These are phyloP conservation scores for Heliothis virescens DNA, from an alignment of 1,140 invertebrate species.

Conservation along the genomic window DNA sequence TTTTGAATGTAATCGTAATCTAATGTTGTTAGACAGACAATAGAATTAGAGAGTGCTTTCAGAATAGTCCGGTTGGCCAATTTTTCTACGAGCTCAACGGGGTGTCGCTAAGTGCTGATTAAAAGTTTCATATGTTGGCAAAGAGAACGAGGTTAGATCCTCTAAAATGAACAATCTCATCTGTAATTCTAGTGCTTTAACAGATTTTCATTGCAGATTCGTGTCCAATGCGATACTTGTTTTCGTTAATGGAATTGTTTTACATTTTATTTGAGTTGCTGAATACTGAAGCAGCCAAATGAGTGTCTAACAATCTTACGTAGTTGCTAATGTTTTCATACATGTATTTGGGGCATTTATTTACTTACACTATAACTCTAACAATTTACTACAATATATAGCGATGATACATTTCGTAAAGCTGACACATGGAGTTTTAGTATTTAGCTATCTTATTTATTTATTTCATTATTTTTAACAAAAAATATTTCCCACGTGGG, in stretches of 20 bases:
- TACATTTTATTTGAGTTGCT: neutral
- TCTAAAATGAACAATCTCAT: constrained; percentile 33
- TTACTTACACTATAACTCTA: too few species aligned
- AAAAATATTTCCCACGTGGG: neutral
- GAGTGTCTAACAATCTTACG: neutral
- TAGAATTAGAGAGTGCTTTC: constrained; percentile 49
- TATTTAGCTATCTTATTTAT: too few species aligned
- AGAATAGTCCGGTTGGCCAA: constrained; percentile 53
- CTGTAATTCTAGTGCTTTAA: constrained; percentile 35
- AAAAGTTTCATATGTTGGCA: constrained; percentile 77
- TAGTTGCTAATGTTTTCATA: too few species aligned
- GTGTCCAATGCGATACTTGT: neutral
- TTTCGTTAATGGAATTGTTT: constrained; percentile 7
- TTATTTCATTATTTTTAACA: neutral
- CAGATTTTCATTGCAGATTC: constrained; percentile 20
- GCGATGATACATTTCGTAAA: too few species aligned
- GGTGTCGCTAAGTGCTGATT: constrained; percentile 73
- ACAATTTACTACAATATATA: too few species aligned
- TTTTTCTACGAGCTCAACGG: constrained; percentile 65
- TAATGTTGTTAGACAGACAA: neutral
- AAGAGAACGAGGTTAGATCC: neutral
- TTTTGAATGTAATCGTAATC: constrained; percentile 8
- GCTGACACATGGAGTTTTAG: too few species aligned
- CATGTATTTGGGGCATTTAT: too few species aligned
- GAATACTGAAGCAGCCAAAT: neutral